Evolutionary conservation across 2,113 vertebrate species (phyloP).

Genomic region (Ptilonorhynchus violaceus): DNA sequence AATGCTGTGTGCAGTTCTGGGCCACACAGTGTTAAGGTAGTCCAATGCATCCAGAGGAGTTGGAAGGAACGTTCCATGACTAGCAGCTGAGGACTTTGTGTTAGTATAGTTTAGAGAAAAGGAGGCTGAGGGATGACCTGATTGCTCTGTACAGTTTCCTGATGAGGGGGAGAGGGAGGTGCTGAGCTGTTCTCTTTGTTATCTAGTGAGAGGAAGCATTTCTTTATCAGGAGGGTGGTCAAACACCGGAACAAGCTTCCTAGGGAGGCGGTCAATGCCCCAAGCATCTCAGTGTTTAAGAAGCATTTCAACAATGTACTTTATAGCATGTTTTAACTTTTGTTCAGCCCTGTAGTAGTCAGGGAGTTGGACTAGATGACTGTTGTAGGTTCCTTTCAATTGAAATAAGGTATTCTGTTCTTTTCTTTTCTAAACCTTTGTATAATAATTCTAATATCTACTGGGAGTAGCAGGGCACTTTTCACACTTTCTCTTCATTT

Average conservation of each 20-base stretch:
- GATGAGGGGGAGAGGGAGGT: neutral
- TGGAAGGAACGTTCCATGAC: neutral
- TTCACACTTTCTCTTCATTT: neutral
- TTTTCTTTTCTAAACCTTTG: neutral
- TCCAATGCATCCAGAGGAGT: accelerated
- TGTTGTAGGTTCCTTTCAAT: neutral
- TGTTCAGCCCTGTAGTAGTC: neutral
- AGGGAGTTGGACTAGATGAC: neutral
- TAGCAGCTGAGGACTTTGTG: accelerated
- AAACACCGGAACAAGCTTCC: neutral
- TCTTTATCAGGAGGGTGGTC: neutral
- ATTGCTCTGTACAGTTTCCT: neutral
- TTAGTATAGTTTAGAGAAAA: neutral
- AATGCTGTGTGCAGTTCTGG: neutral
- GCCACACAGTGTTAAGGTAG: neutral
- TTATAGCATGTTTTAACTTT: neutral
- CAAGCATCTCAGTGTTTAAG: neutral
- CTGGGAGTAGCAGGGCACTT: neutral
- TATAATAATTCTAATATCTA: neutral
- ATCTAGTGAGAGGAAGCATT: neutral
- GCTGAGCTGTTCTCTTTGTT: neutral
- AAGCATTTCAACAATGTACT: neutral
- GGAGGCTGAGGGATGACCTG: neutral
- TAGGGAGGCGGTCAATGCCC: neutral
- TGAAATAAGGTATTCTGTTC: neutral